Conservation (phyloP, 2,888 invertebrate genomes). For the Trisateles emortualis region DNA sequence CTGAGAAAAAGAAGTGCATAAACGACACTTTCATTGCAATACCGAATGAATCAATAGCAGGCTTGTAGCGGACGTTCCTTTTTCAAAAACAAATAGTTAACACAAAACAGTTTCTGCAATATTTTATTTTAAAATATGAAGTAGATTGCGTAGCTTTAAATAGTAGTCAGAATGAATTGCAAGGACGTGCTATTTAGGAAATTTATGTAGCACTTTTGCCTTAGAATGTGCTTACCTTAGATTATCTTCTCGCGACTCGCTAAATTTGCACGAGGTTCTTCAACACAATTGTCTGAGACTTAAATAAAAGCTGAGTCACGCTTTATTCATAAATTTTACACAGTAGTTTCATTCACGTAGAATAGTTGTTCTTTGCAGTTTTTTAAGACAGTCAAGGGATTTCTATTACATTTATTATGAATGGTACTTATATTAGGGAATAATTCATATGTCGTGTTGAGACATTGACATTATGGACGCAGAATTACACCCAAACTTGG, state of each 20-base stretch:
- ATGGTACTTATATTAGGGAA: no score
- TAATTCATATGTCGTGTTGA: no score
- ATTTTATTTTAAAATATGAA: not conserved
- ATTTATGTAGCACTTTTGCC: slow-evolving; percentile 25
- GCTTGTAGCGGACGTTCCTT: no score
- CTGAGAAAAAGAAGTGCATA: no score
- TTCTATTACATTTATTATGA: no score
- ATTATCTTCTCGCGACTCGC: slow-evolving; percentile 1
- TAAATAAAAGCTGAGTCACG: slow-evolving; percentile 19
- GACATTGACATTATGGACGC: no score
- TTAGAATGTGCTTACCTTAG: slow-evolving; percentile 21
- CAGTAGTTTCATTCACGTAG: no score
- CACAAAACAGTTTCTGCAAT: not conserved
- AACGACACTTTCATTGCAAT: no score
- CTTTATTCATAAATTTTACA: slow-evolving; percentile 13
- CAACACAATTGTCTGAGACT: slow-evolving; percentile 14
- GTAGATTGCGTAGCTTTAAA: not conserved
- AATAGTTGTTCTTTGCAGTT: no score
- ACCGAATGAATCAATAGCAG: no score
- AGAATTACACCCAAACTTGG: no score
- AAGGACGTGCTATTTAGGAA: slow-evolving; percentile 14
- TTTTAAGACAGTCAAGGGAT: no score
- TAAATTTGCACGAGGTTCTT: slow-evolving; percentile 23
- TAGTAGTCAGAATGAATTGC: slow-evolving; percentile 8
- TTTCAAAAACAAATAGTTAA: not conserved